phyloP scores from a whole-genome alignment of 2,113 vertebrate species.

The Trogon surrucura region DNA sequence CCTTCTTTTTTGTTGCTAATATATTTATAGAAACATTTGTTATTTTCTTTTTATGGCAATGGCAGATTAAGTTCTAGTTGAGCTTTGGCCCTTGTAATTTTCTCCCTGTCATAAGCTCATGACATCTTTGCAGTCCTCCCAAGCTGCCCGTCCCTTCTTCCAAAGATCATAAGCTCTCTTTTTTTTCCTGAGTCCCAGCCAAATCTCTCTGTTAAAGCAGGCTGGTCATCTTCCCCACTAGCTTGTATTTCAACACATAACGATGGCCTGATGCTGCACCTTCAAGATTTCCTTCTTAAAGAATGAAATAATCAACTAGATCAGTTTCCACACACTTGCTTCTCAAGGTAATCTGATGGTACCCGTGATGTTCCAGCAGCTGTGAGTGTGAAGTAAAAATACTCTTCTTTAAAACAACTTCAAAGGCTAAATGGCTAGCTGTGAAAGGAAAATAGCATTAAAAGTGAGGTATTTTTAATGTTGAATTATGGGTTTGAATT shows the following conservation, averaged over 20 bases:
- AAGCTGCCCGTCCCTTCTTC: neutral
- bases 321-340: neutral
- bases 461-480: neutral
- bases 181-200: neutral
- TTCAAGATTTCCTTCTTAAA: neutral
- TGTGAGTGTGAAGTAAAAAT: neutral
- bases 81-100: neutral
- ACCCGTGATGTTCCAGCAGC: neutral
- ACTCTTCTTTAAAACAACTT: neutral
- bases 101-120: neutral
- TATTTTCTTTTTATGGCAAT: neutral
- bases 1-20: neutral
- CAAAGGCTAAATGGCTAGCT: neutral
- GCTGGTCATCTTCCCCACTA: accelerated
- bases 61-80: neutral
- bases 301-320: neutral
- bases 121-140: neutral
- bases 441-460: neutral
- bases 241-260: neutral
- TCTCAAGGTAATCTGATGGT: neutral
- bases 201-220: neutral
- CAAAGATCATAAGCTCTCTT: neutral
- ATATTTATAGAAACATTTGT: neutral
- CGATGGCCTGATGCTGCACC: accelerated
- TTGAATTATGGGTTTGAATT: neutral